Percentiles rank a stretch among this genome's conserved stretches.
Evolutionary conservation across 37 sponge, comb jelly and placozoan species (phyloP).

Genomic region (Spongilla lacustris): DNA sequence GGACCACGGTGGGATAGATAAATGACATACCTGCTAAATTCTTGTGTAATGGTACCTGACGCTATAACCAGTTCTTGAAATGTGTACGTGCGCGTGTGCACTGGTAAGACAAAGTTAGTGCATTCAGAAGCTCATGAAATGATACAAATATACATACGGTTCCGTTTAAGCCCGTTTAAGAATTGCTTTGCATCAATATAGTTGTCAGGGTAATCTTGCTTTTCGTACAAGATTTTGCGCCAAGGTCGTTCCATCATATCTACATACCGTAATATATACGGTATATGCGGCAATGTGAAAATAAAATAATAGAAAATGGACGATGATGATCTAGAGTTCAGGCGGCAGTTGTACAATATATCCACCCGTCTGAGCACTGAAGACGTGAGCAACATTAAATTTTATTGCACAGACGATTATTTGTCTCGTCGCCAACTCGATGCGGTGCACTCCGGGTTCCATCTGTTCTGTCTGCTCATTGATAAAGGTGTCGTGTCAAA

Average conservation of each 20-base stretch:
- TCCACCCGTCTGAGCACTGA: background rate
- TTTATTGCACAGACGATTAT: too few relatives aligned
- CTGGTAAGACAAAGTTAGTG: background rate
- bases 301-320: too few relatives aligned
- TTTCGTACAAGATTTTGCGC: conserved; percentile 74
- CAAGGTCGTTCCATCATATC: conserved; percentile 32
- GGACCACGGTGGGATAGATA: background rate
- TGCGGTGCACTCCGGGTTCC: too few relatives aligned
- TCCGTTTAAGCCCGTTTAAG: conserved; percentile 69
- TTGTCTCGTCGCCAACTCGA: too few relatives aligned
- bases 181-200: conserved; percentile 74
- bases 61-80: background rate
- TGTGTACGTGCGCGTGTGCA: conserved; percentile 13
- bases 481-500: too few relatives aligned
- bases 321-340: background rate
- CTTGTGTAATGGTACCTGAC: conserved; percentile 27
- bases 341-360: conserved; percentile 9
- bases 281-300: too few relatives aligned
- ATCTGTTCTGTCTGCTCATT: too few relatives aligned
- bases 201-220: conserved; percentile 79
- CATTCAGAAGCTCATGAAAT: background rate
- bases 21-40: conserved; percentile 42
- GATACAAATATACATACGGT: conserved; percentile 64
- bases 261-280: too few relatives aligned
- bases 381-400: background rate